phyloP scores from a whole-genome alignment of 1,140 invertebrate species.

The Habropoda laboriosa region DNA sequence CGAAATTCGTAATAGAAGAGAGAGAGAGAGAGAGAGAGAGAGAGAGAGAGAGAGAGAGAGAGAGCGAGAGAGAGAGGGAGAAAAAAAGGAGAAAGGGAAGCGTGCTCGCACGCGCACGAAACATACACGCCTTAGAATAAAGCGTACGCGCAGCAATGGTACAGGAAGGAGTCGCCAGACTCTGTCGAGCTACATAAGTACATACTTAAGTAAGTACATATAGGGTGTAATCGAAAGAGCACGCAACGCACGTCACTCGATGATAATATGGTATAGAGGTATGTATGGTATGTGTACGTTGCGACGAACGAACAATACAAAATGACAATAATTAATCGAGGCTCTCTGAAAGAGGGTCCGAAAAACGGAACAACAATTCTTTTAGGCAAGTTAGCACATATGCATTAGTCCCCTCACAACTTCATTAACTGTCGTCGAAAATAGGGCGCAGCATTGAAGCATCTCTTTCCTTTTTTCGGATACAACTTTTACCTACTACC shows the following conservation, averaged over 20 bases:
- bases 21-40: no score
- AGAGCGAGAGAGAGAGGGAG: no score
- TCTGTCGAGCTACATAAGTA: background rate
- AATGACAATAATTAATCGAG: slow-evolving; percentile 60
- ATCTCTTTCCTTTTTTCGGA: no score
- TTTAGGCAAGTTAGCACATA: background rate
- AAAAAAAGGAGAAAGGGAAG: no score
- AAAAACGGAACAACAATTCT: slow-evolving; percentile 17
- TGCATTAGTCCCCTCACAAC: background rate
- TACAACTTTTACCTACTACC: no score
- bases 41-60: no score
- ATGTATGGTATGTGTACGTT: background rate
- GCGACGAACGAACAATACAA: slow-evolving; percentile 57
- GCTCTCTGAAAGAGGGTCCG: slow-evolving; percentile 24
- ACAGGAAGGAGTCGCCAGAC: background rate
- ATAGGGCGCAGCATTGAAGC: no score
- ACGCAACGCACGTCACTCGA: background rate
- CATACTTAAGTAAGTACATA: no score
- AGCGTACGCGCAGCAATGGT: background rate
- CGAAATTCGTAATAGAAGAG: no score
- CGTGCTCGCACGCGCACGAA: no score
- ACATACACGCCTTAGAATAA: background rate
- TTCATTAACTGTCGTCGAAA: no score
- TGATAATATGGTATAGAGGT: background rate
- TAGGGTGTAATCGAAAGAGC: background rate